Evolutionary conservation across 2,888 invertebrate genomes (phyloP).

Genomic region (Temnothorax unifasciatus): DNA sequence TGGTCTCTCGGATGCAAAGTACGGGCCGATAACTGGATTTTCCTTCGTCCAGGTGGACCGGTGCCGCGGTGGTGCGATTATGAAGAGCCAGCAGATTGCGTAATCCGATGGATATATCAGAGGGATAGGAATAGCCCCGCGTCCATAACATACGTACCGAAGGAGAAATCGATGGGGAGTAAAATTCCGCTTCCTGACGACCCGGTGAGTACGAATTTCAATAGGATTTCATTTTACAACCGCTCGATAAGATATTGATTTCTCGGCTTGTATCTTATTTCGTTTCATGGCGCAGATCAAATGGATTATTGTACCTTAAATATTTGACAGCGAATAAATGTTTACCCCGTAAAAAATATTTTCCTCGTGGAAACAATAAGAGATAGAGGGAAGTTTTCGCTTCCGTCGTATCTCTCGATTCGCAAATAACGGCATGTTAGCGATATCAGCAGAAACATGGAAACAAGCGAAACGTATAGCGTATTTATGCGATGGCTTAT

Average conservation of each 20-base stretch:
- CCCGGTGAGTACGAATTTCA: constrained; percentile 20
- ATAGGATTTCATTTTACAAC: constrained; percentile 1
- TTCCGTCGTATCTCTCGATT: not conserved
- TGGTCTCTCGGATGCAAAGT: constrained; percentile 24
- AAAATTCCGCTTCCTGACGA: constrained; percentile 11
- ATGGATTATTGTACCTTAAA: constrained; percentile 14
- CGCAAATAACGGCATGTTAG: not conserved
- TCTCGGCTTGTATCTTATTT: not conserved
- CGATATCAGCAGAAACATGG: not conserved
- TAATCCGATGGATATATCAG: constrained; percentile 46
- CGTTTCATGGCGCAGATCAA: not conserved
- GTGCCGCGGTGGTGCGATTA: not conserved
- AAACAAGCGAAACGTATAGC: not conserved
- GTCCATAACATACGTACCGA: constrained; percentile 9
- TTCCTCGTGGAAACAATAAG: not conserved
- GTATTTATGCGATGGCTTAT: constrained; percentile 32
- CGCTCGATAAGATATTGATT: not conserved
- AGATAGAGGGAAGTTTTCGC: not conserved
- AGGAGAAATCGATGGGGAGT: constrained; percentile 32
- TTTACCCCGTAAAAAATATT: no score
- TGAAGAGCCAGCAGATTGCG: constrained; percentile 46
- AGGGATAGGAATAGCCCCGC: not conserved
- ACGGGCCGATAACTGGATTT: constrained; percentile 65
- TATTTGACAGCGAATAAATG: not conserved
- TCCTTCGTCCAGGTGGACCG: constrained; percentile 46